Percentiles rank a stretch among this genome's conserved stretches.
Conservation (phyloP, 1,140 invertebrate genomes). For the Phymastichus coffea region DNA sequence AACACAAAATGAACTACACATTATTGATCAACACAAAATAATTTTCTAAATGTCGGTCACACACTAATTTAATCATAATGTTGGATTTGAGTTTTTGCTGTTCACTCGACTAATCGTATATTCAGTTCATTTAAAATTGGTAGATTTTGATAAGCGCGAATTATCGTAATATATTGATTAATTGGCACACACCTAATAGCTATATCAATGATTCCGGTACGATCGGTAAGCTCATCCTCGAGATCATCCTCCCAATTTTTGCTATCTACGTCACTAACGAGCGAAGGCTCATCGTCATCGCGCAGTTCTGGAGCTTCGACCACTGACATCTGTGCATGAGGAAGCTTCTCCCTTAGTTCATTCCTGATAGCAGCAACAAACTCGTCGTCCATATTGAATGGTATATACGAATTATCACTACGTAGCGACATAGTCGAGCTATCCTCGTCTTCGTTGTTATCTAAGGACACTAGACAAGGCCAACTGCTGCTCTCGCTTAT, state of each 20-base stretch:
- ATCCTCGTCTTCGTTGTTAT: conserved; percentile 47
- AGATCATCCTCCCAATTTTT: conserved; percentile 48
- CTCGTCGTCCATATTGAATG: conserved; percentile 67
- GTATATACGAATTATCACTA: conserved; percentile 59
- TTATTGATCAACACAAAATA: neutral
- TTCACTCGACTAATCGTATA: too few species aligned
- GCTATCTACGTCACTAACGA: conserved; percentile 37
- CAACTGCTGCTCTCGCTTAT: conserved; percentile 1
- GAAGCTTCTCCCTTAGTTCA: conserved; percentile 70
- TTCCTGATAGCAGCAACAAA: conserved; percentile 69
- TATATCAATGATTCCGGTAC: conserved; percentile 47
- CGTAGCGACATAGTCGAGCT: conserved; percentile 51
- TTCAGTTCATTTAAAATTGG: too few species aligned
- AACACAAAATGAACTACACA: conserved; percentile 1
- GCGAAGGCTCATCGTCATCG: conserved; percentile 47
- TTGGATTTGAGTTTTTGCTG: neutral
- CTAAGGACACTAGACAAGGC: neutral
- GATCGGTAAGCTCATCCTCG: conserved; percentile 39
- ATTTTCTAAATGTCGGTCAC: too few species aligned
- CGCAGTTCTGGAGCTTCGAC: conserved; percentile 46
- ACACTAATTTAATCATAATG: too few species aligned
- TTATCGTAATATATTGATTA: too few species aligned
- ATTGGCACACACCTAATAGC: conserved; percentile 48
- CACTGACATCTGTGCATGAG: conserved; percentile 63
- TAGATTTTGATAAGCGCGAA: too few species aligned